These are phyloP conservation scores for Scrobipalpa costella DNA, from an alignment of 2,888 invertebrate species.

Conservation along the genomic window DNA sequence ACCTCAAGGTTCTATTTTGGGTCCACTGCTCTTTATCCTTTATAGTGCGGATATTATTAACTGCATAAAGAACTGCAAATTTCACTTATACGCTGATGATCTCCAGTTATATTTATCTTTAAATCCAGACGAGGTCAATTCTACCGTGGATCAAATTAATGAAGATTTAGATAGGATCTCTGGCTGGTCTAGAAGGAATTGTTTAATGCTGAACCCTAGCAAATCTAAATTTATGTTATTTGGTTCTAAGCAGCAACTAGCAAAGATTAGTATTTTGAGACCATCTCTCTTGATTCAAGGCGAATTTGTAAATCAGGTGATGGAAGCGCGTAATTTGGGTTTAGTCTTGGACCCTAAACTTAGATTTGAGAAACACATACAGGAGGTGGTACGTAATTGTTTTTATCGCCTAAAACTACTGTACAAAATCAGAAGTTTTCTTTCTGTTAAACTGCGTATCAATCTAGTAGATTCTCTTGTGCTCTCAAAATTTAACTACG, in stretches of 20 bases:
- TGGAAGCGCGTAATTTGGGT: neutral
- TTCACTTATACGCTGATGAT: too few relatives aligned
- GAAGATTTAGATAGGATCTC: too few relatives aligned
- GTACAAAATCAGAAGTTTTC: neutral
- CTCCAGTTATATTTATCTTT: too few relatives aligned
- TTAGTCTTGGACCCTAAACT: neutral
- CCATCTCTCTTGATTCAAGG: neutral
- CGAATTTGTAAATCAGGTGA: neutral
- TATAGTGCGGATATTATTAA: too few relatives aligned
- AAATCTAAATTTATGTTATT: neutral
- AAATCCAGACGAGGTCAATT: too few relatives aligned
- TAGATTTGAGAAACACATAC: conserved; percentile 3
- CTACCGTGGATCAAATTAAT: too few relatives aligned
- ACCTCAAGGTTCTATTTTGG: too few relatives aligned
- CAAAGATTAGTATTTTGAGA: neutral
- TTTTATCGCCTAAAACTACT: neutral
- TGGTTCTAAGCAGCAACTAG: neutral
- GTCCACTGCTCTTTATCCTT: too few relatives aligned
- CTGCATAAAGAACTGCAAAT: too few relatives aligned
- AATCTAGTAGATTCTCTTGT: neutral
- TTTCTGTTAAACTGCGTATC: neutral
- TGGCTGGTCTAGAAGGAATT: neutral
- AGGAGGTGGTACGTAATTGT: too few relatives aligned
- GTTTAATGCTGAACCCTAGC: neutral
- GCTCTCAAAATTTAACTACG: neutral